Evolutionary conservation across 2,797 vertebrate species (phyloP).

Genomic region (Lacerta agilis): DNA sequence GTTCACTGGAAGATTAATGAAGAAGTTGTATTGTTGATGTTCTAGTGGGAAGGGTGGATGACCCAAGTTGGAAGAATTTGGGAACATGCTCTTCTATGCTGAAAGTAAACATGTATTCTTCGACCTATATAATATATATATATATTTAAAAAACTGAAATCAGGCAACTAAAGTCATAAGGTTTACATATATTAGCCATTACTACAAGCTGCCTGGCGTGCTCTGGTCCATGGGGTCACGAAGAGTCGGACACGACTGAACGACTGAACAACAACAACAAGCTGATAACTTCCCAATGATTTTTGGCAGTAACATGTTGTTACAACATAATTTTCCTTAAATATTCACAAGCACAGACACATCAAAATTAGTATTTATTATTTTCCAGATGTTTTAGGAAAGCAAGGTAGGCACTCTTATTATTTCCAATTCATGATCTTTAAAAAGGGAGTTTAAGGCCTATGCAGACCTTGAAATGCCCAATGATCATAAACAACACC

Average conservation of each 20-base stretch:
- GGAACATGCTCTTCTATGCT: slow-evolving; percentile 83
- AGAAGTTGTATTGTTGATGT: slow-evolving; percentile 66
- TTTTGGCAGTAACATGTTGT: slow-evolving; percentile 26
- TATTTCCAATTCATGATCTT: not conserved
- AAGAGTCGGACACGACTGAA: no score
- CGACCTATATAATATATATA: slow-evolving; percentile 58
- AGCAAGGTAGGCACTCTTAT: not conserved
- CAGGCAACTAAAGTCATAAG: not conserved
- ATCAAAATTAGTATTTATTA: not conserved
- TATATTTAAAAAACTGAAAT: fast-evolving
- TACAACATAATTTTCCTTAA: not conserved
- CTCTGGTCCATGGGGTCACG: no score
- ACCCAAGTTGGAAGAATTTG: slow-evolving; percentile 78
- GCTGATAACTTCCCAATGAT: not conserved
- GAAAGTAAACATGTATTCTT: slow-evolving; percentile 77
- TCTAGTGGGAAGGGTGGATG: slow-evolving; percentile 72
- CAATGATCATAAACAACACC: not conserved
- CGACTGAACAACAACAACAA: no score
- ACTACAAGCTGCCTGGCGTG: no score
- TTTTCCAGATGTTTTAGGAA: not conserved
- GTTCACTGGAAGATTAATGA: slow-evolving; percentile 49
- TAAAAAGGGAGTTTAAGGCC: not conserved
- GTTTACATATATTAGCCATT: not conserved
- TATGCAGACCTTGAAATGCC: not conserved
- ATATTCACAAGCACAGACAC: not conserved